Evolutionary conservation across 2,113 vertebrate species (phyloP).

Genomic region (Sprattus sprattus): DNA sequence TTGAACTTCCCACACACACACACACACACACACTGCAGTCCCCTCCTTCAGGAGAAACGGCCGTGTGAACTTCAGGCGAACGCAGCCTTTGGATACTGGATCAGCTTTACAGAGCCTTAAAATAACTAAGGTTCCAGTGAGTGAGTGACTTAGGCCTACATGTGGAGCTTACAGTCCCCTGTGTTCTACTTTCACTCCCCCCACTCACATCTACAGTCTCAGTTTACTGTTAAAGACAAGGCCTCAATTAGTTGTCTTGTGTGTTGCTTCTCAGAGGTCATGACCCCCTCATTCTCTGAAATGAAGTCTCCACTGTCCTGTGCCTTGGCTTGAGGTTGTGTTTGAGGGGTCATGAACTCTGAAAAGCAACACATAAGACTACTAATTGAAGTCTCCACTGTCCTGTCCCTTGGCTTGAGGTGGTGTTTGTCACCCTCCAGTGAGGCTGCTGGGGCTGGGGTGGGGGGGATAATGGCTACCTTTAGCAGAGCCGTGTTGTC

Average conservation of each 20-base stretch:
- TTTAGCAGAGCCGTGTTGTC: neutral
- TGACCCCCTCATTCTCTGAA: neutral
- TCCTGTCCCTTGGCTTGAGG: too few species aligned
- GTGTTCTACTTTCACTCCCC: neutral
- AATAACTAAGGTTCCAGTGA: neutral
- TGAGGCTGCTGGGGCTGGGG: too few species aligned
- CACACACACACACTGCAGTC: neutral
- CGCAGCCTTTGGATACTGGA: neutral
- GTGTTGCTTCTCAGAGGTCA: neutral
- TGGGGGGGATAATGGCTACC: too few species aligned
- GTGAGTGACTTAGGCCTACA: neutral
- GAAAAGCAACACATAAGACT: too few species aligned
- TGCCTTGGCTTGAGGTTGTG: too few species aligned
- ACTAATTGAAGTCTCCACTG: too few species aligned
- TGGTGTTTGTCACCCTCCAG: too few species aligned
- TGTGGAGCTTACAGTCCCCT: neutral
- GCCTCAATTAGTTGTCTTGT: neutral
- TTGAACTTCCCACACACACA: neutral
- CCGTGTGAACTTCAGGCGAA: neutral
- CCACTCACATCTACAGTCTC: neutral
- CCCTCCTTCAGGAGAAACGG: neutral
- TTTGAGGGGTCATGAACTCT: too few species aligned
- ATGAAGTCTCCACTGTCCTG: too few species aligned
- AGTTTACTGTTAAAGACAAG: too few species aligned
- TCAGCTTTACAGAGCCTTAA: neutral